phyloP scores from a whole-genome alignment of 2,797 vertebrate species.

The Channa striata region DNA sequence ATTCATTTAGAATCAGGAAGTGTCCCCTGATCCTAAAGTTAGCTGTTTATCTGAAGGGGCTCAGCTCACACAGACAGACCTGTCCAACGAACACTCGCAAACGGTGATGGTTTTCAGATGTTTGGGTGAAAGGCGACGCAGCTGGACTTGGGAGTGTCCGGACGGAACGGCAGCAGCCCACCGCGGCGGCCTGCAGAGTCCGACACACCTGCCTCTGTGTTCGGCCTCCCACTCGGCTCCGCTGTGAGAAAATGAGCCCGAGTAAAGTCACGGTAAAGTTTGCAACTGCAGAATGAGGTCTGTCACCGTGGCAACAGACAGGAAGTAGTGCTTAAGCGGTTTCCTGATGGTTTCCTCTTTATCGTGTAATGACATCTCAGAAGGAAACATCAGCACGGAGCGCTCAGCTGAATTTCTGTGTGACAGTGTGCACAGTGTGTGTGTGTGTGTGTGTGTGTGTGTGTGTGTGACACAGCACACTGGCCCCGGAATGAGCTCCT shows the following conservation, averaged over 20 bases:
- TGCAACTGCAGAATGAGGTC: constrained; percentile 77
- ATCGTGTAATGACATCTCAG: constrained; percentile 86
- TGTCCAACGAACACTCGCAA: constrained; percentile 36
- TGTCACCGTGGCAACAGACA: constrained; percentile 84
- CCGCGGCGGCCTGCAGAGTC: background rate
- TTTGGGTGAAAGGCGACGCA: constrained; percentile 65
- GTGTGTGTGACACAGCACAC: background rate
- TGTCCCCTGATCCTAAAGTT: constrained; percentile 10
- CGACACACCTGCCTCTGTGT: constrained; percentile 71
- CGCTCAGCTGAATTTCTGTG: constrained; percentile 34
- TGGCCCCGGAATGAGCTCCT: constrained; percentile 15
- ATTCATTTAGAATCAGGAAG: constrained; percentile 57
- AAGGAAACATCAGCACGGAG: constrained; percentile 73
- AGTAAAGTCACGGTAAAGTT: constrained; percentile 53
- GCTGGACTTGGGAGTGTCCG: constrained; percentile 56
- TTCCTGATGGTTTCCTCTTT: constrained; percentile 88
- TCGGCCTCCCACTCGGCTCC: constrained; percentile 38
- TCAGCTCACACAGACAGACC: constrained; percentile 46
- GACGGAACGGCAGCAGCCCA: constrained; percentile 47
- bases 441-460: constrained; percentile 13
- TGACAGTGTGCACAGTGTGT: constrained; percentile 11
- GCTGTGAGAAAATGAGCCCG: constrained; percentile 59
- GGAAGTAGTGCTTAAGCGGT: constrained; percentile 87
- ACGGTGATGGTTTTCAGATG: constrained; percentile 76
- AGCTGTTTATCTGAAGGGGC: constrained; percentile 67